Evolutionary conservation across 2,797 vertebrate species (phyloP).

Genomic region (Pithecia hirsuta): DNA sequence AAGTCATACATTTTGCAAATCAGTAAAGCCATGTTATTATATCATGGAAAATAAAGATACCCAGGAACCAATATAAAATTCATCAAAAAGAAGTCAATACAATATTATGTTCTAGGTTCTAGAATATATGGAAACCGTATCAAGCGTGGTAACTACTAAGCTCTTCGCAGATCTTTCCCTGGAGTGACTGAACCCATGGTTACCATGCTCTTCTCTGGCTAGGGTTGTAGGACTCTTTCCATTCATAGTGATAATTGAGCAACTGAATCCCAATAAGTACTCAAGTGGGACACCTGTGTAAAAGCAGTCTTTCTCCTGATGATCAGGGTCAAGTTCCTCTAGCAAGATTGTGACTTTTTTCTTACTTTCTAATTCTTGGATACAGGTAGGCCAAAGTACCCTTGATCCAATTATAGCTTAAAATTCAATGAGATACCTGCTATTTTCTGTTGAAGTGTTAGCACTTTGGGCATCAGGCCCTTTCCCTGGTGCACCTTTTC

Average conservation of each 20-base stretch:
- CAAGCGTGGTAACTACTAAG: neutral
- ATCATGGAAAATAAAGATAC: neutral
- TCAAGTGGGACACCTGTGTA: neutral
- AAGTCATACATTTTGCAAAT: slow-evolving; percentile 11
- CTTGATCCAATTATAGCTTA: neutral
- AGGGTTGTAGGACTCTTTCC: neutral
- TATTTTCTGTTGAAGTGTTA: neutral
- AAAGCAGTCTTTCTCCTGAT: neutral
- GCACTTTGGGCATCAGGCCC: neutral
- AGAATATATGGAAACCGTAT: neutral
- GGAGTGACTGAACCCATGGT: neutral
- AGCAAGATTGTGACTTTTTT: neutral
- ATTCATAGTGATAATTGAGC: neutral
- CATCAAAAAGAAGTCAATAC: neutral
- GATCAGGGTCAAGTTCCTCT: neutral
- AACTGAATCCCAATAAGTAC: neutral
- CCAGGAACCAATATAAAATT: neutral
- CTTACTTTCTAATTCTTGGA: neutral
- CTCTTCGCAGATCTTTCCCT: neutral
- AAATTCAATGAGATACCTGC: neutral
- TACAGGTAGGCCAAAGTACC: neutral
- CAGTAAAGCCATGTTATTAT: neutral
- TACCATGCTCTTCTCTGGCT: neutral
- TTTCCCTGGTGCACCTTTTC: neutral
- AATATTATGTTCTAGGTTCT: neutral